phyloP scores from a whole-genome alignment of 2,888 invertebrate genomes.

The Parnassius apollo region DNA sequence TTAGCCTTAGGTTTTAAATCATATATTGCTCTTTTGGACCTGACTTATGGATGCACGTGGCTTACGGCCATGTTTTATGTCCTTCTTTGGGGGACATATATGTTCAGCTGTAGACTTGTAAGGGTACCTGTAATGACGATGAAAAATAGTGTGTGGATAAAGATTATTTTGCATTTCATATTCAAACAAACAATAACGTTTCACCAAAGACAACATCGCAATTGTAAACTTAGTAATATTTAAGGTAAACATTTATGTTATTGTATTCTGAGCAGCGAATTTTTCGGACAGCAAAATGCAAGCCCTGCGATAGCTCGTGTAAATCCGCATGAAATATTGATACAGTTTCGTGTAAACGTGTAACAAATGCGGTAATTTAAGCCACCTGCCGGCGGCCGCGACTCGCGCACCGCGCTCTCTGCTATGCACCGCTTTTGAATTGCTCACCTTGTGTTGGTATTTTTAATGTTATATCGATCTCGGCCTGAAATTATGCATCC shows the following conservation, averaged over 20 bases:
- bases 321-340: conserved; percentile 81
- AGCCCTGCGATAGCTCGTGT: conserved; percentile 72
- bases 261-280: conserved; percentile 34
- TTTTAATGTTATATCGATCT: conserved; percentile 36
- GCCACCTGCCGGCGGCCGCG: conserved; percentile 70
- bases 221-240: neutral
- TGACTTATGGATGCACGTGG: too few relatives aligned
- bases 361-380: conserved; percentile 81
- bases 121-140: too few relatives aligned
- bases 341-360: conserved; percentile 81
- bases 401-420: conserved; percentile 48
- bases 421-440: conserved; percentile 72
- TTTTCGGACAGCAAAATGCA: conserved; percentile 71
- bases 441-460: conserved; percentile 58
- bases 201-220: too few relatives aligned
- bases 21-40: too few relatives aligned
- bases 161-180: too few relatives aligned
- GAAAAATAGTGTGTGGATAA: too few relatives aligned
- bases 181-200: too few relatives aligned
- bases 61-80: too few relatives aligned
- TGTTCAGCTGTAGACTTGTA: too few relatives aligned
- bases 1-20: too few relatives aligned
- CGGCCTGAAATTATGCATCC: conserved; percentile 9
- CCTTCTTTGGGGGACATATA: too few relatives aligned
- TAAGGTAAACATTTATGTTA: conserved; percentile 8